These are phyloP conservation scores for Muntiacus reevesi DNA, from an alignment of 2,113 vertebrate genomes.

Conservation along the genomic window DNA sequence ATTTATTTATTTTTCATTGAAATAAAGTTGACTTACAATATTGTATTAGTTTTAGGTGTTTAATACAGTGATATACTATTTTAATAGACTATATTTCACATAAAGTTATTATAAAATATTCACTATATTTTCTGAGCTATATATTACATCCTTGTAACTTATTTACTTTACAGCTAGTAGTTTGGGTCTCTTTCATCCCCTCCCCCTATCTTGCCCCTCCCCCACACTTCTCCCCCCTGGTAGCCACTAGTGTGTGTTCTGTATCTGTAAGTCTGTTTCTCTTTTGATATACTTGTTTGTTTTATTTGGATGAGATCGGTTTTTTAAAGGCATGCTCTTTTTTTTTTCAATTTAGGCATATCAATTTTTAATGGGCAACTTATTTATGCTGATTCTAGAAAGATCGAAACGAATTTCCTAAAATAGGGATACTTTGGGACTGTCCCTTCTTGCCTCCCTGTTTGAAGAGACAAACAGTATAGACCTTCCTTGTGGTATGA, in stretches of 20 bases:
- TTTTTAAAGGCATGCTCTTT: neutral
- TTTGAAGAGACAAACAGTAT: neutral
- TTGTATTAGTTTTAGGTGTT: neutral
- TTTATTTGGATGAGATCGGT: neutral
- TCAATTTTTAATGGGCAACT: neutral
- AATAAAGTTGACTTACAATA: neutral
- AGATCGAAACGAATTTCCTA: neutral
- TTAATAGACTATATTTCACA: neutral
- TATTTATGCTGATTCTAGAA: constrained; percentile 11
- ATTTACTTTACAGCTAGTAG: neutral
- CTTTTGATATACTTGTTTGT: neutral
- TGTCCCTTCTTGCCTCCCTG: neutral
- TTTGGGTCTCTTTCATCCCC: neutral
- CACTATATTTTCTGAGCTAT: neutral
- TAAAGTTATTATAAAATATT: neutral
- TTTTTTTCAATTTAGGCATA: neutral
- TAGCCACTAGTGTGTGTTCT: neutral
- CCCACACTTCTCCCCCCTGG: too few relatives aligned
- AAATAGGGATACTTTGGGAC: neutral
- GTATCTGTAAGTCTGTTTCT: neutral
- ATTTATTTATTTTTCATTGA: neutral
- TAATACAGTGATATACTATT: neutral
- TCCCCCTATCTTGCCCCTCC: neutral
- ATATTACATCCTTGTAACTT: neutral
- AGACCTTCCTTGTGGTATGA: neutral